These are phyloP conservation scores for Cephus pulcher DNA, from an alignment of 2,888 invertebrate species.

Conservation along the genomic window DNA sequence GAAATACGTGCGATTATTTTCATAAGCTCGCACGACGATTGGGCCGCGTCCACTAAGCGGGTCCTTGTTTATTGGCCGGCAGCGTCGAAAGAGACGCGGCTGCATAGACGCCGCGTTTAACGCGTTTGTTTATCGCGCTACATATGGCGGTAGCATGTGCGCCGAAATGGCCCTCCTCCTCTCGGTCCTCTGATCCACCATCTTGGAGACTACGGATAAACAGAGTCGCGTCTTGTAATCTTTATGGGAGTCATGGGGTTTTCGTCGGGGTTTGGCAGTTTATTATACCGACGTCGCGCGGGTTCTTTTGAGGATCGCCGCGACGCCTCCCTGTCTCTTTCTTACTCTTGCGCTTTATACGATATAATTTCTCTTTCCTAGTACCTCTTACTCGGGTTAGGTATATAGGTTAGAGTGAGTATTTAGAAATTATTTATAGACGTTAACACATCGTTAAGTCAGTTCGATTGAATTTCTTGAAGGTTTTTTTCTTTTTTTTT, in stretches of 20 bases:
- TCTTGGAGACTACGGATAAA: neutral
- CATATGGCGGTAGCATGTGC: conserved; percentile 64
- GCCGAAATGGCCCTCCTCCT: conserved; percentile 20
- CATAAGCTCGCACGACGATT: conserved; percentile 34
- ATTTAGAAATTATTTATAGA: conserved; percentile 15
- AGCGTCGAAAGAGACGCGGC: conserved; percentile 4
- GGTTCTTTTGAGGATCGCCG: neutral
- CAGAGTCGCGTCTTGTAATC: neutral
- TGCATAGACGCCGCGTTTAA: conserved; percentile 57
- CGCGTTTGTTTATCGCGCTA: conserved; percentile 60
- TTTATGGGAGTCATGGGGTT: neutral
- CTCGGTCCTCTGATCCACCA: neutral
- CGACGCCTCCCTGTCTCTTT: neutral
- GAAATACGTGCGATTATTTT: conserved; percentile 42
- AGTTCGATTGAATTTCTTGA: conserved; percentile 14
- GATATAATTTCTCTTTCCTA: neutral
- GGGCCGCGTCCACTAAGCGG: conserved; percentile 35
- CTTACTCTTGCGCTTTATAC: neutral
- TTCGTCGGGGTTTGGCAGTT: neutral
- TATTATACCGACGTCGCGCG: neutral
- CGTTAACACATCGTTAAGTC: conserved; percentile 8
- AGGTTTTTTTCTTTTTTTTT: conserved; percentile 5
- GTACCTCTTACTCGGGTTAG: neutral
- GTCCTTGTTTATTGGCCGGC: conserved; percentile 42
- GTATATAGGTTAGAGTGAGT: neutral